A percentile compares a stretch with the other conserved stretches of the same genome.
Evolutionary conservation across 2,797 vertebrate species (phyloP).

Genomic region (Notolabrus celidotus): DNA sequence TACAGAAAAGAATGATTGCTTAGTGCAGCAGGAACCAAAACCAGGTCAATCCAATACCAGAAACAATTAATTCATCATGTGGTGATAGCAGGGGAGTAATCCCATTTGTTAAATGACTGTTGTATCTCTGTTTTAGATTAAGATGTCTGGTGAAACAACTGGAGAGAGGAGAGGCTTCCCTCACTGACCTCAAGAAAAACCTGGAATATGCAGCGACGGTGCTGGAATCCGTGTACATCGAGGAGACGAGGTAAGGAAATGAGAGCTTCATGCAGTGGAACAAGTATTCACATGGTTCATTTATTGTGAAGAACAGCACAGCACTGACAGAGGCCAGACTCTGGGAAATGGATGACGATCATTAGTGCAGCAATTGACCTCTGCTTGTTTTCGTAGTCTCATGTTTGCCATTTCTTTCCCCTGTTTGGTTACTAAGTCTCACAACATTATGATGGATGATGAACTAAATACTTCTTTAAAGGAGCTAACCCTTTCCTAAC

Average conservation of each 20-base stretch:
- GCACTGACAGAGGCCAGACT: slow-evolving; percentile 17
- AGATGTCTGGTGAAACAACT: slow-evolving; percentile 96
- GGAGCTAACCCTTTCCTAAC: background rate
- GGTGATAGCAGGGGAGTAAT: slow-evolving; percentile 52
- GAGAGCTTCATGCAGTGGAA: background rate
- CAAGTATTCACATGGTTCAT: slow-evolving; percentile 21
- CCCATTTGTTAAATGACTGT: slow-evolving; percentile 61
- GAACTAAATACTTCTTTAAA: background rate
- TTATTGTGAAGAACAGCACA: slow-evolving; percentile 20
- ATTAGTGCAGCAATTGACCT: slow-evolving; percentile 26
- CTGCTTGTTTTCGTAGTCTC: background rate
- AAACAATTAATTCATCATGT: slow-evolving; percentile 58
- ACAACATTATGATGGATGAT: background rate
- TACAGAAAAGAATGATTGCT: background rate
- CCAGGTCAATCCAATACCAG: slow-evolving; percentile 49
- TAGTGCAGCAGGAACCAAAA: slow-evolving; percentile 26
- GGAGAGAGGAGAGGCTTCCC: slow-evolving; percentile 95
- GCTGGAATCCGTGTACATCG: slow-evolving; percentile 96
- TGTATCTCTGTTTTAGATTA: slow-evolving; percentile 86
- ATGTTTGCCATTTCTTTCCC: slow-evolving; percentile 5
- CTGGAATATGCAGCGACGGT: slow-evolving; percentile 96
- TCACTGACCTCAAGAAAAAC: slow-evolving; percentile 97
- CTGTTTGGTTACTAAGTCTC: background rate
- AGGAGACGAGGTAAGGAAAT: slow-evolving; percentile 93
- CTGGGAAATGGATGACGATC: slow-evolving; percentile 28